Base-by-base conservation (phyloP, 2,113 vertebrate genomes). In the Spermophilus dauricus region DNA sequence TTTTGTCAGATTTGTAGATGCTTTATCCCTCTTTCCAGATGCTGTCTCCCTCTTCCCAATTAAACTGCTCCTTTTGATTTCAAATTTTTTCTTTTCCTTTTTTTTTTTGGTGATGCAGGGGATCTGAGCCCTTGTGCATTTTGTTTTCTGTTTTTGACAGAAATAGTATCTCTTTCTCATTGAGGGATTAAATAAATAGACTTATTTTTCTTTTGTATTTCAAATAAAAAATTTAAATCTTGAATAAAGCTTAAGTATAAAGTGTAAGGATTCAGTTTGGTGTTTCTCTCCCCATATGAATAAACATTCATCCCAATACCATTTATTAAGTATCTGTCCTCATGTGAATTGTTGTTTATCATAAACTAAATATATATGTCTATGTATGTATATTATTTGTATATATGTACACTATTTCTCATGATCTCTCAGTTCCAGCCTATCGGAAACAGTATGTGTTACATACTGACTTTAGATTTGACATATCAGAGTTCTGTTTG, bases 61-160 rank as follows among this genome's bases (percentile, higher is more conserved):
- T 96, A 91, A 97, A 72, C 51, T 56, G 8, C 65, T 97, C 30
- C 75, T 85, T 96, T 88, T 72, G 32, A n/a, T 48, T 77, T 89
- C 18, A 63, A 63, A 7, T 26, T 61, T 56, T 58, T 53, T 53
- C 51, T 16, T 53, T 53, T 53, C 14, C 51, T 53, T 53, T 58
- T 58, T 58, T 22, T 22, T 58, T 63, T 63, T 63, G 22, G 61
- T 28, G 24, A 26, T 61, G 20, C 24, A 26, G 22, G 58, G 58
- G 58, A 28, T 63, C 61, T 63, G 61, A 63, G 8, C 61, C 61
- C 61, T 61, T 63, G 61, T 63, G 61, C 61, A 63, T 63, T 26
- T 9, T 63, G 9, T 10, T 48, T 77, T 89, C 20, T 95, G 45
- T 67, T 89, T 95, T 92, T 93, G 26, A 80, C 39, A 51, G 45